These are phyloP conservation scores for Caenorhabditis panamensis DNA, from an alignment of 2,888 invertebrate genomes.

Conservation along the genomic window DNA sequence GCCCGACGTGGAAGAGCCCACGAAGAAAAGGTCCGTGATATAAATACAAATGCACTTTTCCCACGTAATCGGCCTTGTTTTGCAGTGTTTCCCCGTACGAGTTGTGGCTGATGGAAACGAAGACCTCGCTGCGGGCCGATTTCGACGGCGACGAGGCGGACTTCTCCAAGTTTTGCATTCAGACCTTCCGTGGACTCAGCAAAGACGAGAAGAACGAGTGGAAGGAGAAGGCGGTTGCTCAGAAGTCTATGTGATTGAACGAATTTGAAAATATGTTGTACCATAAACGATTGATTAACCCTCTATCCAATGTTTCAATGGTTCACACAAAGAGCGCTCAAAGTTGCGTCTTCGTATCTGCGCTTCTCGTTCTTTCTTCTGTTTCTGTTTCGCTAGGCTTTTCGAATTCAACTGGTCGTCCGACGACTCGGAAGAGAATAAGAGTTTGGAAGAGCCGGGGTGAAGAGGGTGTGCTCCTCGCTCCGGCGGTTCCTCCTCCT, in stretches of 20 bases:
- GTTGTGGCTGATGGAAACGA: slow-evolving; percentile 63
- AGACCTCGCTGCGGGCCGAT: slow-evolving; percentile 38
- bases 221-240: slow-evolving; percentile 40
- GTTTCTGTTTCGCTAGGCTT: slow-evolving; percentile 12
- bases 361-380: slow-evolving; percentile 22
- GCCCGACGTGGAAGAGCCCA: slow-evolving; percentile 15
- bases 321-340: slow-evolving; percentile 44
- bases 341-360: slow-evolving; percentile 18
- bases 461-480: slow-evolving; percentile 48
- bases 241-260: neutral
- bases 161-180: slow-evolving; percentile 67
- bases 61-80: neutral
- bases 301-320: slow-evolving; percentile 17
- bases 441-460: slow-evolving; percentile 52
- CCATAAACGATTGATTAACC: slow-evolving; percentile 32
- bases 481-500: slow-evolving; percentile 16
- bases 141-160: slow-evolving; percentile 60
- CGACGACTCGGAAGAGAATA: slow-evolving; percentile 21
- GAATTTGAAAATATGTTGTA: slow-evolving; percentile 26
- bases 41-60: neutral
- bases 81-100: slow-evolving; percentile 62
- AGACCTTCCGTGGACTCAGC: slow-evolving; percentile 61
- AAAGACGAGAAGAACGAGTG: slow-evolving; percentile 62
- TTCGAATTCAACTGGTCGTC: slow-evolving; percentile 35
- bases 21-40: slow-evolving; percentile 31